Evolutionary conservation across 2,797 vertebrate genomes (phyloP).

Genomic region (Saxicola maurus): DNA sequence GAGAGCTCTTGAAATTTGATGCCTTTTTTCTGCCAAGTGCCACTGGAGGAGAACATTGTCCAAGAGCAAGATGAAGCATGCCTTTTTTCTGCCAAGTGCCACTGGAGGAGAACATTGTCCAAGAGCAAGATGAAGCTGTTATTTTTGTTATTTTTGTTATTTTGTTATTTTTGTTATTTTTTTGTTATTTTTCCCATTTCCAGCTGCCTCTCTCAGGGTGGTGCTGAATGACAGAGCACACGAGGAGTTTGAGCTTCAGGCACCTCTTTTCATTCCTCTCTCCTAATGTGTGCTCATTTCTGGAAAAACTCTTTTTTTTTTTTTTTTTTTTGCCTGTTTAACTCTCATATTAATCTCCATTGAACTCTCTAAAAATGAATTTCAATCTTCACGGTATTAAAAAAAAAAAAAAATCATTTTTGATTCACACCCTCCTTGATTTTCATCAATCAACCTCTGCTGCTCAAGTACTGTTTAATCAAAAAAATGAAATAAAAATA

Average conservation of each 20-base stretch:
- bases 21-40: background rate
- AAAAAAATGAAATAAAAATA: background rate
- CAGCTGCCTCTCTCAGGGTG: background rate
- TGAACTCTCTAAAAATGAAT: conserved; percentile 16
- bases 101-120: background rate
- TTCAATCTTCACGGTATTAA: background rate
- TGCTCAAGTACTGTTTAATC: conserved; percentile 32
- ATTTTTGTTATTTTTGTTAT: background rate
- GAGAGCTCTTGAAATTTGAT: background rate
- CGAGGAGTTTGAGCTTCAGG: background rate
- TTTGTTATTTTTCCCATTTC: background rate
- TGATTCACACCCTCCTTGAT: conserved; percentile 13
- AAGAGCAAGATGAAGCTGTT: background rate
- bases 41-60: background rate
- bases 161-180: background rate
- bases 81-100: background rate
- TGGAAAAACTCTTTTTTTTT: background rate
- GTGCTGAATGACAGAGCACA: background rate
- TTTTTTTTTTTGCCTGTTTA: conserved; percentile 5
- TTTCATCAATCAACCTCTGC: conserved; percentile 48
- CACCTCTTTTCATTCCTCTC: background rate
- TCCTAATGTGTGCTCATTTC: background rate
- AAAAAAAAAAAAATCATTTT: background rate
- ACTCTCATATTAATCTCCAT: conserved; percentile 22
- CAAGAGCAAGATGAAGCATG: background rate